Evolutionary conservation across 2,888 invertebrate genomes (phyloP).

Genomic region (Xiphydria camelus): DNA sequence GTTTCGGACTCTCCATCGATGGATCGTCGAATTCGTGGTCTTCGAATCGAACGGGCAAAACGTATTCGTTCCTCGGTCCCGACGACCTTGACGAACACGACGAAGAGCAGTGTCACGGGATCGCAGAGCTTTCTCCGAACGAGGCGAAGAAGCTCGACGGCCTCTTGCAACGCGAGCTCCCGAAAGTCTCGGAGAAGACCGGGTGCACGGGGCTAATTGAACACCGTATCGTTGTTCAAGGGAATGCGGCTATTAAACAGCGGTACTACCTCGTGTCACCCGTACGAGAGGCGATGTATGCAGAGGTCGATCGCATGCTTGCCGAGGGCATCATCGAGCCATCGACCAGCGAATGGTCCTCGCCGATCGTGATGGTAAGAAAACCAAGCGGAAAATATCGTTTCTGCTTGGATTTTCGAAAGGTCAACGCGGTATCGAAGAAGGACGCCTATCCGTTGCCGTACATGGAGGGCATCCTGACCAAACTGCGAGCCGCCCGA

Average conservation of each 20-base stretch:
- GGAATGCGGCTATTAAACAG: constrained; percentile 10
- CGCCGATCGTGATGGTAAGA: constrained; percentile 29
- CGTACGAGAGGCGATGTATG: constrained; percentile 4
- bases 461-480: constrained; percentile 30
- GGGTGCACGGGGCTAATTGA: not conserved
- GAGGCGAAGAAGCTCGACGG: no score
- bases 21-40: no score
- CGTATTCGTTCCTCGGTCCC: no score
- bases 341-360: constrained; percentile 31
- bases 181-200: no score
- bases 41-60: no score
- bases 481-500: constrained; percentile 30
- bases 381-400: constrained; percentile 31
- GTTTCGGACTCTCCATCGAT: no score
- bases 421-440: constrained; percentile 34
- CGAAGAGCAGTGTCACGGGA: no score
- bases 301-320: constrained; percentile 40
- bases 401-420: constrained; percentile 34
- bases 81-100: no score
- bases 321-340: constrained; percentile 32
- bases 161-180: no score
- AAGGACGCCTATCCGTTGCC: constrained; percentile 38
- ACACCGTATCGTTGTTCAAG: constrained; percentile 3
- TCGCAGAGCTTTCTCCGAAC: no score
- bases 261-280: constrained; percentile 13